These are phyloP conservation scores for Brachyrhaphis roseni DNA, from an alignment of 2,797 vertebrate genomes.

Conservation along the genomic window DNA sequence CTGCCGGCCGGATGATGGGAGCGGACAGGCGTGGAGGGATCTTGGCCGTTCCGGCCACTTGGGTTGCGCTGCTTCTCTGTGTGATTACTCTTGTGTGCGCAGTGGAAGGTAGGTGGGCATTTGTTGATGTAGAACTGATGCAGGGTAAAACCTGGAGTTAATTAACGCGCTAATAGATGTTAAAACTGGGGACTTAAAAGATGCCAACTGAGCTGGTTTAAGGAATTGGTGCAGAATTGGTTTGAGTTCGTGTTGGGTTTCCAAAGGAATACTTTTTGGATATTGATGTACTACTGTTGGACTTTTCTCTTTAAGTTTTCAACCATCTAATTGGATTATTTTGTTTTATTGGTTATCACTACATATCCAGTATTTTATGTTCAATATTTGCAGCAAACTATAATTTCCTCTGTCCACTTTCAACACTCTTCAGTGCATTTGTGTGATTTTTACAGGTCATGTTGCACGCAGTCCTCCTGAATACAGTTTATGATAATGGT, in stretches of 20 bases:
- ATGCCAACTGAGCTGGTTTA: conserved; percentile 7
- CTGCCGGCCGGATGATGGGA: conserved; percentile 53
- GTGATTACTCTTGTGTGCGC: conserved; percentile 66
- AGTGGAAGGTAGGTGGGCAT: conserved; percentile 75
- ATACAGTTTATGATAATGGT: neutral
- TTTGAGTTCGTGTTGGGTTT: conserved; percentile 11
- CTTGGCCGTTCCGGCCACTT: conserved; percentile 53
- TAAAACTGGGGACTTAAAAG: conserved; percentile 6
- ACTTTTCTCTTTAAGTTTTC: conserved; percentile 3
- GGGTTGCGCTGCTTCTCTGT: conserved; percentile 61
- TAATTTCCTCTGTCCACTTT: neutral
- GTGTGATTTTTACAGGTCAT: neutral
- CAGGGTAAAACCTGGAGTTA: conserved; percentile 6
- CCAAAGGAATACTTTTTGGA: neutral
- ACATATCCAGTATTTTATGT: neutral
- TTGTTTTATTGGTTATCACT: neutral
- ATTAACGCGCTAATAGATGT: conserved; percentile 12
- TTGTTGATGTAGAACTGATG: conserved; percentile 9
- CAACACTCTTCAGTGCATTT: neutral
- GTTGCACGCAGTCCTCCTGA: conserved; percentile 3
- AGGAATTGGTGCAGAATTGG: neutral
- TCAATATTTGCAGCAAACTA: neutral
- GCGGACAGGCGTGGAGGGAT: conserved; percentile 42
- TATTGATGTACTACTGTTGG: neutral
- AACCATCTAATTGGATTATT: neutral